Evolutionary conservation across 2,888 invertebrate species (phyloP), one percentile per base, ranked within the genome.

Genomic region (Merodon equestris): DNA sequence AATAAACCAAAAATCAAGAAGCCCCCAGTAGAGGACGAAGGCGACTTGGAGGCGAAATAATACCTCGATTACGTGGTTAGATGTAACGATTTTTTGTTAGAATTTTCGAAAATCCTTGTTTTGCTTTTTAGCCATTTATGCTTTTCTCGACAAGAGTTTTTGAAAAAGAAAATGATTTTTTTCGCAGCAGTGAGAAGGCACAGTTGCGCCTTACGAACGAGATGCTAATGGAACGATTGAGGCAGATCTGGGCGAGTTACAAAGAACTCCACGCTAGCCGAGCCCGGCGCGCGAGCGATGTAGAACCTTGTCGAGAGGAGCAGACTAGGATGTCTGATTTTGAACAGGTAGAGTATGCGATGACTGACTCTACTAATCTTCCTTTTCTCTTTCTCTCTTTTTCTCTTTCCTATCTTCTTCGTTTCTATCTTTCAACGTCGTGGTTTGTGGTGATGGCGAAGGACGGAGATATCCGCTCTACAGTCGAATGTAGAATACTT

Each of bases 401-500:
- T 13, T 83, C 17, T 83, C 44, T 75, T 18, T 67, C 9, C 19
- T 53, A 15, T 82, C 44, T 74, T 27, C 75, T 68, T 63, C 56
- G 40, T 50, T 47, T 72, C 14, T 74, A 18, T 67, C 13, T 56
- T 34, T 48, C 15, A 40, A 36, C 27, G 14, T 73, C 57, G 34
- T 70, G 15, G 51, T 15, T 53, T 45, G 2, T 36, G 14, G 17
- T 45, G 9, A 12, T n/a, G 9, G 53, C 40, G 51, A 63, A 89
- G 89, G 86, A 87, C 87, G 87, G 89, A 89, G 85, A 88, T 89
- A 87, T 87, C 87, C 75, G 85, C 87, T 84, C 84, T 89, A 83
- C 89, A 89, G 84, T 87, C 89, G 82, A 89, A 89, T 86, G 87
- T 89, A 87, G 89, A 89, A 82, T 88, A 87, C 85, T 85, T 89